Conservation (phyloP, 2,888 invertebrate species). For the Drosophila stalkeri region DNA sequence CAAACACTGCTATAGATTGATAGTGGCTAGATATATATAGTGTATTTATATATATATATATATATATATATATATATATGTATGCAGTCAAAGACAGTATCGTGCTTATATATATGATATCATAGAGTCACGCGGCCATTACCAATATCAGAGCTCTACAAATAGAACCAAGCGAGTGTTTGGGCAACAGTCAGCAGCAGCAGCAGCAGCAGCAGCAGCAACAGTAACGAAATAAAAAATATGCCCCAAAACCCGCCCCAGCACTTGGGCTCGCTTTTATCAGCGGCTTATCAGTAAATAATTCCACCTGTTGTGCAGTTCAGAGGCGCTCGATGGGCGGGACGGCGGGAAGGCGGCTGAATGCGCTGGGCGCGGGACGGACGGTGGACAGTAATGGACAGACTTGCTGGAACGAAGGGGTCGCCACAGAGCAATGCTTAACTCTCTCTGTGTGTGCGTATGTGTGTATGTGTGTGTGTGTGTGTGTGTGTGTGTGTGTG, state of each 20-base stretch:
- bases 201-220: background rate
- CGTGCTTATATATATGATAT: slow-evolving; percentile 10
- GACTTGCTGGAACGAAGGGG: slow-evolving; percentile 18
- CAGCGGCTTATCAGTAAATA: slow-evolving; percentile 80
- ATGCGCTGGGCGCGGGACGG: background rate
- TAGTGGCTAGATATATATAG: background rate
- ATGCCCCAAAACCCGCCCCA: slow-evolving; percentile 53
- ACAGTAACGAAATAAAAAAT: background rate
- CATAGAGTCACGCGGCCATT: slow-evolving; percentile 24
- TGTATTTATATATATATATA: background rate
- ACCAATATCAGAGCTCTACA: slow-evolving; percentile 32
- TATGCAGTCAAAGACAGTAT: background rate
- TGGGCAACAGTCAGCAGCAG: slow-evolving; percentile 32
- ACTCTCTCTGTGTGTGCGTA: too few relatives aligned
- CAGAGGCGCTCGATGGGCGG: background rate
- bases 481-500: slow-evolving; percentile 27
- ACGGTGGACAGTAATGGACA: background rate
- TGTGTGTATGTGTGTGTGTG: slow-evolving; percentile 44
- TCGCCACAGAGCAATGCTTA: slow-evolving; percentile 31
- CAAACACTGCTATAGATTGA: slow-evolving; percentile 3
- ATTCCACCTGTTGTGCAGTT: slow-evolving; percentile 76
- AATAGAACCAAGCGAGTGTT: slow-evolving; percentile 56
- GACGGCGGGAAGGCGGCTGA: background rate
- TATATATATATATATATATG: background rate
- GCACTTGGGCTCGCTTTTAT: slow-evolving; percentile 62